Conservation (phyloP, 53 echinoderm and acorn worm genomes). For the Crossaster papposus region DNA sequence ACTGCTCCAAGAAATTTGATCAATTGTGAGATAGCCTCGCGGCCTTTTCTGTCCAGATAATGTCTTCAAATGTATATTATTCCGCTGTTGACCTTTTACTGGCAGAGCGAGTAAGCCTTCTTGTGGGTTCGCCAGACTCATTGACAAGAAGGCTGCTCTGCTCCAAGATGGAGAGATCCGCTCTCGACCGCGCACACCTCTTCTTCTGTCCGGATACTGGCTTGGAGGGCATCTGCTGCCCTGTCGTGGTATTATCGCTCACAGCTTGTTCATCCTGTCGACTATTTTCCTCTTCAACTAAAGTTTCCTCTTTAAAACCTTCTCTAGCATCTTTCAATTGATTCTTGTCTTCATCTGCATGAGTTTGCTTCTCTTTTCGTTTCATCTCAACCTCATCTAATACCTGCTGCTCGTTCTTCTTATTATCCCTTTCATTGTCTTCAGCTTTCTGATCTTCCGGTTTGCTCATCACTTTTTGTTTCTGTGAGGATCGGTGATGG, state of each 20-base stretch:
- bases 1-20: conserved; percentile 56
- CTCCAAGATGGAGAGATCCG: conserved; percentile 51
- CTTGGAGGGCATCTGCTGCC: not conserved
- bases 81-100: conserved; percentile 20
- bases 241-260: not conserved
- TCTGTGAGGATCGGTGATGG: not conserved
- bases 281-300: not conserved
- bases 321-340: not conserved
- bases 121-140: conserved; percentile 19
- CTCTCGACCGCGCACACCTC: conserved; percentile 25
- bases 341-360: not conserved
- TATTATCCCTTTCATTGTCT: not conserved
- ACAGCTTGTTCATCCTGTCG: not conserved
- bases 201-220: not conserved
- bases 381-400: not conserved
- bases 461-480: not conserved
- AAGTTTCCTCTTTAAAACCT: not conserved
- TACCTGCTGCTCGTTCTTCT: not conserved
- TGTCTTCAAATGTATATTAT: too few relatives aligned
- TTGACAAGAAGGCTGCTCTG: conserved; percentile 37
- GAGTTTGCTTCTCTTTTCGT: not conserved
- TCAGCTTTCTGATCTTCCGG: not conserved
- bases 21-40: too few relatives aligned
- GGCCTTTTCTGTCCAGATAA: too few relatives aligned
- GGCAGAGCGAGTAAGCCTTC: conserved; percentile 39